phyloP scores from a whole-genome alignment of 2,113 vertebrate species.

The Delphinapterus leucas region DNA sequence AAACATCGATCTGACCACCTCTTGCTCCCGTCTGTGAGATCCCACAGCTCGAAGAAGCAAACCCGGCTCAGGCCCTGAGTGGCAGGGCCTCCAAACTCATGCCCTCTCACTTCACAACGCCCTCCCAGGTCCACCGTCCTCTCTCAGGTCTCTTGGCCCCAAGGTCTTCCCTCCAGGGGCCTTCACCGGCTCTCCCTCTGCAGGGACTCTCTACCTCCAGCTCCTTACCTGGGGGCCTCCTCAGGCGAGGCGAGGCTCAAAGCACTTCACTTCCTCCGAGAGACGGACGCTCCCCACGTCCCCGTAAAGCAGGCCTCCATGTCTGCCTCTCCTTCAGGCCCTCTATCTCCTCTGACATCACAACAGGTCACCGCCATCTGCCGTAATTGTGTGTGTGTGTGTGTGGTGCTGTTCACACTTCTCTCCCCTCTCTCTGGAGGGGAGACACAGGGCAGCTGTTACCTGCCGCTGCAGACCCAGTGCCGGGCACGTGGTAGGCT shows the following conservation, averaged over 20 bases:
- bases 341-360: background rate
- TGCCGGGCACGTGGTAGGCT: accelerated
- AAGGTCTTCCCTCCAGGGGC: background rate
- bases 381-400: accelerated
- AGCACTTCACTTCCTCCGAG: background rate
- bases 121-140: no score
- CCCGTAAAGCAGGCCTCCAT: background rate
- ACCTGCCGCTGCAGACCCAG: background rate
- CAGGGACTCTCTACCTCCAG: background rate
- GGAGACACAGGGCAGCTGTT: background rate
- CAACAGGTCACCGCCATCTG: background rate
- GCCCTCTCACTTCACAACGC: background rate
- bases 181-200: background rate
- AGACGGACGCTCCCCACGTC: background rate
- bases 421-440: background rate
- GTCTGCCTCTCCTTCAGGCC: background rate
- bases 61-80: accelerated
- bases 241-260: accelerated
- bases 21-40: background rate
- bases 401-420: background rate
- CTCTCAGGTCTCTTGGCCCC: background rate
- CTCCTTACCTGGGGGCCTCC: background rate
- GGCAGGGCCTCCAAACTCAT: background rate
- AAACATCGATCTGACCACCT: background rate
- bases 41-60: background rate